These are phyloP conservation scores for Goniozus legneri DNA, from an alignment of 1,140 invertebrate genomes.

Conservation along the genomic window DNA sequence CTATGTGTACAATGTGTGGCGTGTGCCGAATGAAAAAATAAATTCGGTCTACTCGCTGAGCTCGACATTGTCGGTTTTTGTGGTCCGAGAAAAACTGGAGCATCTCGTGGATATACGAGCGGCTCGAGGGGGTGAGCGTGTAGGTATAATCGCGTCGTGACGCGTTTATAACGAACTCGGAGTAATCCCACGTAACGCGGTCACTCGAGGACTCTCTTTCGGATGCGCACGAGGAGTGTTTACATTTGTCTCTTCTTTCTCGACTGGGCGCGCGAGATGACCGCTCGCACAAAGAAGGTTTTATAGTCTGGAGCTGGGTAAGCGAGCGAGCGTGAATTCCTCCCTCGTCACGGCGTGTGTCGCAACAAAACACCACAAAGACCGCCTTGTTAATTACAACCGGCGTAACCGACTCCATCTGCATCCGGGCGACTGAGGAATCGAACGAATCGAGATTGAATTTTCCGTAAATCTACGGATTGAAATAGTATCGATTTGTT, in stretches of 20 bases:
- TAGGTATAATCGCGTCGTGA: constrained; percentile 7
- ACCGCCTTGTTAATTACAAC: constrained; percentile 47
- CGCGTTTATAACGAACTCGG: too few relatives aligned
- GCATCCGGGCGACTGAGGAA: constrained; percentile 21
- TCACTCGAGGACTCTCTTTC: constrained; percentile 31
- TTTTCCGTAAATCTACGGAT: too few relatives aligned
- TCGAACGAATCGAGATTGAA: too few relatives aligned
- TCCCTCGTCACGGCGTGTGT: constrained; percentile 41
- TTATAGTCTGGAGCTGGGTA: constrained; percentile 45
- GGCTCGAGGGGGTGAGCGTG: too few relatives aligned
- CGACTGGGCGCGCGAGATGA: constrained; percentile 10
- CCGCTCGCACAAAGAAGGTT: constrained; percentile 46
- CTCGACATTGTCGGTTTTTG: too few relatives aligned
- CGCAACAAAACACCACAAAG: constrained; percentile 51
- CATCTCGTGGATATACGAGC: too few relatives aligned
- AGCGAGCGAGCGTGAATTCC: constrained; percentile 35
- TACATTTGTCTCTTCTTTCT: constrained; percentile 47
- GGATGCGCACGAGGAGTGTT: constrained; percentile 37
- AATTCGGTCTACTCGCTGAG: too few relatives aligned
- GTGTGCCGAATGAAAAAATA: constrained; percentile 14
- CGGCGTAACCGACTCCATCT: constrained; percentile 28
- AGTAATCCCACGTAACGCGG: constrained; percentile 28
- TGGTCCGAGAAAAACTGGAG: too few relatives aligned
- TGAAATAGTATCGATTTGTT: too few relatives aligned
- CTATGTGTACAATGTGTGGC: too few relatives aligned